Evolutionary conservation across 2,797 vertebrate genomes (phyloP).

Genomic region (Tadarida brasiliensis): DNA sequence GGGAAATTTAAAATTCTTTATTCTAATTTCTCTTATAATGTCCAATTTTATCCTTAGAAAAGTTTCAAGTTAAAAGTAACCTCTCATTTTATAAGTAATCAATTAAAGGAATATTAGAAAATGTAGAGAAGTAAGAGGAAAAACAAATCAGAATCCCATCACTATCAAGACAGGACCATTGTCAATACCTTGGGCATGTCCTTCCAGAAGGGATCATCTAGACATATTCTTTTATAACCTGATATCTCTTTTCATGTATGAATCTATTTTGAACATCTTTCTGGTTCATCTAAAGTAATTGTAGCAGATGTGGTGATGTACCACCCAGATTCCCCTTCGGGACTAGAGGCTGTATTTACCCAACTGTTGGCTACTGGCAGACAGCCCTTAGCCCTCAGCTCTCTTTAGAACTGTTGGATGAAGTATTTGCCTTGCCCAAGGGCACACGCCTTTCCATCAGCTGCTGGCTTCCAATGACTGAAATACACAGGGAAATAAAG

Average conservation of each 20-base stretch:
- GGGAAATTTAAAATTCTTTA: background rate
- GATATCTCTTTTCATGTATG: background rate
- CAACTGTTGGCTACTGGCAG: background rate
- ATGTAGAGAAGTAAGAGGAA: background rate
- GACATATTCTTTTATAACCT: background rate
- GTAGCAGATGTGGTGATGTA: background rate
- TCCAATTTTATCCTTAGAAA: conserved; percentile 35
- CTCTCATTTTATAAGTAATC: background rate
- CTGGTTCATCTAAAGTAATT: background rate
- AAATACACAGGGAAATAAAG: background rate
- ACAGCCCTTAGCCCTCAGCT: background rate
- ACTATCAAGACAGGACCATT: background rate
- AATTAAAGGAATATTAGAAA: background rate
- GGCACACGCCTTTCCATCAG: background rate
- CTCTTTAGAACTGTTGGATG: conserved; percentile 1
- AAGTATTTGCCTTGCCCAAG: background rate
- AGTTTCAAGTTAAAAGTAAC: conserved; percentile 20
- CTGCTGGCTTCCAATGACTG: background rate
- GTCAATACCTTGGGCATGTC: background rate
- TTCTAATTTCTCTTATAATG: background rate
- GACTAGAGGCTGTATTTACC: background rate
- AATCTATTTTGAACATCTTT: conserved; percentile 43
- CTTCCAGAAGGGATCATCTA: background rate
- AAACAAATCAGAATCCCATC: background rate
- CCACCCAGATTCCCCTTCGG: background rate